Percentiles rank a stretch among this genome's conserved stretches.
Evolutionary conservation across 2,888 invertebrate genomes (phyloP).

Genomic region (Morpho deidamia): DNA sequence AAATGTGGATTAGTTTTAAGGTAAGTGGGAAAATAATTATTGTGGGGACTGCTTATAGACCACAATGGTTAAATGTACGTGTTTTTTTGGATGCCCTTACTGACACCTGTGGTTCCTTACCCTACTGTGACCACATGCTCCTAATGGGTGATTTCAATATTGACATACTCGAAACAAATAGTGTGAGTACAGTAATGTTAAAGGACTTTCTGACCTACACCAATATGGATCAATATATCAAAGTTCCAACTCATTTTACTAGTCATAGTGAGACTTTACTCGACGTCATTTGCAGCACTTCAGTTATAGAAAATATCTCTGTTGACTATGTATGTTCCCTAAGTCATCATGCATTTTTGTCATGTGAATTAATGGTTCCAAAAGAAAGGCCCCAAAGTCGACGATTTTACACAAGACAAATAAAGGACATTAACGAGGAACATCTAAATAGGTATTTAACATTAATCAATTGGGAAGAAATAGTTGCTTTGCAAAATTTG

Average conservation of each 20-base stretch:
- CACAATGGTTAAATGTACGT: too few species aligned
- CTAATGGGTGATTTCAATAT: slow-evolving; percentile 9
- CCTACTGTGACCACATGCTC: not conserved
- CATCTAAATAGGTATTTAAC: not conserved
- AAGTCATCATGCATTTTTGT: not conserved
- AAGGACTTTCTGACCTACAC: not conserved
- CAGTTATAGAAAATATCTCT: not conserved
- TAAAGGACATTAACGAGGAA: not conserved
- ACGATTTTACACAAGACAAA: not conserved
- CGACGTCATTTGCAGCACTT: slow-evolving; percentile 7
- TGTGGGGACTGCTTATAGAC: slow-evolving; percentile 10
- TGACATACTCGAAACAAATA: not conserved
- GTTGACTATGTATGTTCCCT: not conserved
- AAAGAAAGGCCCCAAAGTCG: not conserved
- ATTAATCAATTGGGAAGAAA: not conserved
- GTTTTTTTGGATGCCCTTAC: slow-evolving; percentile 7
- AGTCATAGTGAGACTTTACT: slow-evolving; percentile 6
- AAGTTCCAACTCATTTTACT: slow-evolving; percentile 11
- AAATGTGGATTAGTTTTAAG: slow-evolving; percentile 2
- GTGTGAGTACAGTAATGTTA: not conserved
- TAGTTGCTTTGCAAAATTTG: not conserved
- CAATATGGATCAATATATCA: not conserved
- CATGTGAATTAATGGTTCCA: not conserved
- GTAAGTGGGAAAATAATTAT: not conserved
- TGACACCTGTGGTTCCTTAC: slow-evolving; percentile 1